Conservation (phyloP, 2,113 vertebrate species). For the Philantomba maxwellii region DNA sequence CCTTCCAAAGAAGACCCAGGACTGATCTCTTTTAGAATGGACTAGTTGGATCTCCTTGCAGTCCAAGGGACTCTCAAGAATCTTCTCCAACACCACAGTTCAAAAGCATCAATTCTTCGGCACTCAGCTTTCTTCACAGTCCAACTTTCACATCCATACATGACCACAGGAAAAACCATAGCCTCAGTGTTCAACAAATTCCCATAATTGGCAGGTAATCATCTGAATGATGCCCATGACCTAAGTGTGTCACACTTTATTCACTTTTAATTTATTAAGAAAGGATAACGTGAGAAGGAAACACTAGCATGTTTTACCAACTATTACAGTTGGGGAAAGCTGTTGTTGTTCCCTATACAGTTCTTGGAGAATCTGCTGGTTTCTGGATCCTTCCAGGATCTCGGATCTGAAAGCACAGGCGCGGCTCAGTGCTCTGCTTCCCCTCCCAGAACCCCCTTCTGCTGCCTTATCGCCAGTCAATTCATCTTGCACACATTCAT, state of each 20-base stretch:
- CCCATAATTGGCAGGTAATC: not conserved
- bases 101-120: no score
- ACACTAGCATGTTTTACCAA: not conserved
- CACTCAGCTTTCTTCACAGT: no score
- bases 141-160: no score
- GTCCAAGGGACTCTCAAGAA: no score
- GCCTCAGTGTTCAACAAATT: no score
- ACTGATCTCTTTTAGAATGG: no score
- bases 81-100: no score
- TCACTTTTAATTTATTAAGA: not conserved
- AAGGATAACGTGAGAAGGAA: not conserved
- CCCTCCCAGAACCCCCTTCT: not conserved
- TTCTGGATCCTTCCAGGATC: not conserved
- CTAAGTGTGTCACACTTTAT: not conserved
- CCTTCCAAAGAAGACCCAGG: no score
- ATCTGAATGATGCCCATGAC: not conserved
- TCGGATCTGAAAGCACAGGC: not conserved
- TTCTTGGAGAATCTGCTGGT: not conserved
- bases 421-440: no score
- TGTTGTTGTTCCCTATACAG: not conserved
- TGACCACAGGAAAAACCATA: no score
- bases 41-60: no score
- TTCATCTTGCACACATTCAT: not conserved
- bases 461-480: rapidly evolving
- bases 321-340: not conserved